A percentile compares a stretch with the other conserved stretches of the same genome.
Evolutionary conservation across 2,113 vertebrate genomes (phyloP).

Genomic region (Otus sunia): DNA sequence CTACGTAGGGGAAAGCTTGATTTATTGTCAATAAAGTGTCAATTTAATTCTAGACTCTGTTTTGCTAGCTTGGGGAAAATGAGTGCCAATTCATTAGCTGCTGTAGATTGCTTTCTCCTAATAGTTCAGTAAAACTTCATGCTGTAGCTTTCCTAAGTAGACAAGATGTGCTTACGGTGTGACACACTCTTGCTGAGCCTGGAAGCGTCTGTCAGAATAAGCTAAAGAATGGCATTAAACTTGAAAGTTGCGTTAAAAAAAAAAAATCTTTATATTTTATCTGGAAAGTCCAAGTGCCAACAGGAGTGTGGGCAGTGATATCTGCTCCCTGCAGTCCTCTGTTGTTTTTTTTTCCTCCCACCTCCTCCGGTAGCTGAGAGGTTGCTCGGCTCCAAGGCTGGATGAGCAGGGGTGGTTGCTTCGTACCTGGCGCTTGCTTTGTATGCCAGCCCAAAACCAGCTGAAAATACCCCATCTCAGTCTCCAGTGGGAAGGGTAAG

Average conservation of each 20-base stretch:
- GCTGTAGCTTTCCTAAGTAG: background rate
- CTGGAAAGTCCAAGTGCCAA: background rate
- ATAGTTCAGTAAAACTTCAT: background rate
- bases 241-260: background rate
- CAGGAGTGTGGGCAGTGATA: background rate
- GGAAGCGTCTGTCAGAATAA: background rate
- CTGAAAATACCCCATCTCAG: background rate
- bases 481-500: background rate
- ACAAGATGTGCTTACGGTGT: background rate
- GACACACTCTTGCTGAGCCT: background rate
- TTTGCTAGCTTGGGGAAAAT: background rate
- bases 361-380: background rate
- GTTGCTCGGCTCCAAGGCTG: background rate
- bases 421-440: background rate
- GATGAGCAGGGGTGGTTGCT: background rate
- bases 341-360: background rate
- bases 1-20: background rate
- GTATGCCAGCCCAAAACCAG: background rate
- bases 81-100: background rate
- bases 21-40: slow-evolving; percentile 5
- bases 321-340: background rate
- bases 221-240: background rate
- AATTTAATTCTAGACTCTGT: background rate
- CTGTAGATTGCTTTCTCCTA: background rate
- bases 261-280: background rate